Percentiles rank a stretch among this genome's conserved stretches.
phyloP scores from a whole-genome alignment of 2,888 invertebrate species.

The Tetropium fuscum region DNA sequence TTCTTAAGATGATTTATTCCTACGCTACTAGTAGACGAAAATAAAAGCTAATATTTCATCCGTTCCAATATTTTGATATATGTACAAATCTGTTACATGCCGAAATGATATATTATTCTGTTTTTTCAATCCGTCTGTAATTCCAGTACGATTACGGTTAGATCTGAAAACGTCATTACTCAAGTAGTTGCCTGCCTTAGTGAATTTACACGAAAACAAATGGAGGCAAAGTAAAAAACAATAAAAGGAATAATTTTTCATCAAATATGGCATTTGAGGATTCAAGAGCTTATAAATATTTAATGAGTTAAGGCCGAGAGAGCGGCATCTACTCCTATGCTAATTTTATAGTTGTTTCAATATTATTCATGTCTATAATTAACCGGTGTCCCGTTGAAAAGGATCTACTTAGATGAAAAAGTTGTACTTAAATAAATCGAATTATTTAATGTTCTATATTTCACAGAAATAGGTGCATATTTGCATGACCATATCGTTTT shows the following conservation, averaged over 20 bases:
- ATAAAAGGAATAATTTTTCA: conserved; percentile 52
- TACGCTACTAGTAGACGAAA: too few relatives aligned
- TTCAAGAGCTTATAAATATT: conserved; percentile 58
- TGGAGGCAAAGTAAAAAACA: conserved; percentile 1
- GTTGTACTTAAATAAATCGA: conserved; percentile 38
- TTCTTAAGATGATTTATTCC: too few relatives aligned
- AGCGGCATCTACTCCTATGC: conserved; percentile 57
- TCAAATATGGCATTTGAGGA: conserved; percentile 45
- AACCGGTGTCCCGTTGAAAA: conserved; percentile 31
- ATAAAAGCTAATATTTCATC: too few relatives aligned
- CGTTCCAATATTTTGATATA: too few relatives aligned
- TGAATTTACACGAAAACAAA: conserved; percentile 1
- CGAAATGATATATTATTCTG: too few relatives aligned
- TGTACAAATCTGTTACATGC: too few relatives aligned
- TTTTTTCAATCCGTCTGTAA: too few relatives aligned
- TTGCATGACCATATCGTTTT: conserved; percentile 10
- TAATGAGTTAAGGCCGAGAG: conserved; percentile 54
- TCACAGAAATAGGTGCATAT: conserved; percentile 15
- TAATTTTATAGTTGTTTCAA: conserved; percentile 61
- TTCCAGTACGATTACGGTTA: too few relatives aligned
- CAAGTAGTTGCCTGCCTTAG: too few relatives aligned
- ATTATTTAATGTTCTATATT: conserved; percentile 38
- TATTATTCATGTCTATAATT: conserved; percentile 43
- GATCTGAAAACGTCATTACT: too few relatives aligned
- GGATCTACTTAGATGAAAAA: conserved; percentile 29